These are phyloP conservation scores for Daktulosphaira vitifoliae DNA, from an alignment of 1,140 invertebrate genomes.

Conservation along the genomic window DNA sequence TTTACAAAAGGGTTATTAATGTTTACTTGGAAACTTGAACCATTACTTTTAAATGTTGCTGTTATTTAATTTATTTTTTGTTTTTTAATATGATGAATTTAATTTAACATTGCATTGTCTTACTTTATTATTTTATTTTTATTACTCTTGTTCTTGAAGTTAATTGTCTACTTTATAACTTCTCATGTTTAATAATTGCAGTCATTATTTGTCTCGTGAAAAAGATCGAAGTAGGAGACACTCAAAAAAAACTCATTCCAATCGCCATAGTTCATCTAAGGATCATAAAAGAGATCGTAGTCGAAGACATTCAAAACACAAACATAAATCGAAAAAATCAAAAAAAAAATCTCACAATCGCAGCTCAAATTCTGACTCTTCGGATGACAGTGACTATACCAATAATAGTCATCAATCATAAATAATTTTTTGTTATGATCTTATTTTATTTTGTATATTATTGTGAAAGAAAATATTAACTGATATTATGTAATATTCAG, in stretches of 20 bases:
- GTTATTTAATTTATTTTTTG: too few relatives aligned
- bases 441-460: background rate
- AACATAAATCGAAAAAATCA: slow-evolving; percentile 26
- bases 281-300: slow-evolving; percentile 10
- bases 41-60: too few relatives aligned
- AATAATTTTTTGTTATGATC: background rate
- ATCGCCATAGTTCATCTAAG: slow-evolving; percentile 10
- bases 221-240: slow-evolving; percentile 2
- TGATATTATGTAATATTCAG: background rate
- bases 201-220: slow-evolving; percentile 6
- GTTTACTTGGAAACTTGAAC: too few relatives aligned
- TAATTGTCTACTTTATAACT: too few relatives aligned
- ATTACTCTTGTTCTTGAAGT: too few relatives aligned
- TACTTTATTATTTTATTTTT: too few relatives aligned
- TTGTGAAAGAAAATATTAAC: background rate
- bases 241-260: slow-evolving; percentile 19
- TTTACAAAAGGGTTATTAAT: too few relatives aligned
- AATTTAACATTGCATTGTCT: too few relatives aligned
- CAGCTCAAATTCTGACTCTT: slow-evolving; percentile 3
- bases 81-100: too few relatives aligned
- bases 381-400: background rate
- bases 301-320: slow-evolving; percentile 17
- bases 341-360: background rate
- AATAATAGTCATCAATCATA: slow-evolving; percentile 13
- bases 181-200: background rate